These are phyloP conservation scores for Gymnocephalus cernua DNA, from an alignment of 2,113 vertebrate species.

Conservation along the genomic window DNA sequence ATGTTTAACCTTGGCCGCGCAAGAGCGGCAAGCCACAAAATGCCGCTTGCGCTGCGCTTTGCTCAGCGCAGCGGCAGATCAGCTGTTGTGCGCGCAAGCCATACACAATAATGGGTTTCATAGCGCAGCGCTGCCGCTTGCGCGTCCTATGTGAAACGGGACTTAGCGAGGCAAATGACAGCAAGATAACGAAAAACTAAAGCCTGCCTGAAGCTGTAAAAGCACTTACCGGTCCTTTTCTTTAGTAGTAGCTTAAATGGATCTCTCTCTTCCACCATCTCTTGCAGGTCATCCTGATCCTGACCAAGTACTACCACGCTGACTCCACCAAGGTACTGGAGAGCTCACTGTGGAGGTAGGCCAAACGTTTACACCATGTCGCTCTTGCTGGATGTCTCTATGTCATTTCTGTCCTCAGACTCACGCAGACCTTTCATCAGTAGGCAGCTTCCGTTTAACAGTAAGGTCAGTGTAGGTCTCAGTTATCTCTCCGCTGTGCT, in stretches of 20 bases:
- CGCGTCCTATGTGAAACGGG: too few relatives aligned
- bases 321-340: slow-evolving; percentile 97
- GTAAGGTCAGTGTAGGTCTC: slow-evolving; percentile 20
- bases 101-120: too few relatives aligned
- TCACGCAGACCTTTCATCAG: slow-evolving; percentile 20
- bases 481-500: slow-evolving; percentile 26
- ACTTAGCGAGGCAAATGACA: too few relatives aligned
- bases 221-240: not conserved
- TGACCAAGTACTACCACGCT: slow-evolving; percentile 97
- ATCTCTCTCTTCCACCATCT: slow-evolving; percentile 27
- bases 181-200: too few relatives aligned
- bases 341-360: slow-evolving; percentile 89
- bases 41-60: too few relatives aligned
- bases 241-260: not conserved
- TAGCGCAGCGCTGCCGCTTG: too few relatives aligned
- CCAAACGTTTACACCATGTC: slow-evolving; percentile 32
- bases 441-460: slow-evolving; percentile 23
- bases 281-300: slow-evolving; percentile 95
- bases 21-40: too few relatives aligned
- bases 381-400: slow-evolving; percentile 35
- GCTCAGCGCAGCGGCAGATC: too few relatives aligned
- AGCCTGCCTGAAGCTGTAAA: too few relatives aligned
- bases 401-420: slow-evolving; percentile 31
- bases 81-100: too few relatives aligned
- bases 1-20: too few relatives aligned